Conservation (phyloP, 2,797 vertebrate genomes). For the Lagodon rhomboides region DNA sequence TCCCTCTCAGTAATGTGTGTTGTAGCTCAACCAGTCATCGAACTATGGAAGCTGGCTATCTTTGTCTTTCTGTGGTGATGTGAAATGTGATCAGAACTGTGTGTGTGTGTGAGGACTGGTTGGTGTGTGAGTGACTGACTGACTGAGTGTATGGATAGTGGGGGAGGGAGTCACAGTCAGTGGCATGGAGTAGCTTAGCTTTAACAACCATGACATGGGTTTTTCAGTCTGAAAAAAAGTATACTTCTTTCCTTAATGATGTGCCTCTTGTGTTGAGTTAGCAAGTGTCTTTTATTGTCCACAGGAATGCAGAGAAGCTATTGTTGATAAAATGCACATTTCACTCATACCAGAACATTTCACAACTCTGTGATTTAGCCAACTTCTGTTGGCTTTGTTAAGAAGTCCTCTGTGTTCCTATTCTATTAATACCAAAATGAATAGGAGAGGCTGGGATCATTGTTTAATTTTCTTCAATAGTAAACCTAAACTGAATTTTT, state of each 20-base stretch:
- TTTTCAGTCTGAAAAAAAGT: conserved; percentile 32
- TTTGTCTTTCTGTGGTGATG: conserved; percentile 82
- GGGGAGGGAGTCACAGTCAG: conserved; percentile 70
- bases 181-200: conserved; percentile 57
- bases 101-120: conserved; percentile 37
- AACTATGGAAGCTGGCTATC: conserved; percentile 79
- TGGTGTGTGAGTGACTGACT: conserved; percentile 40
- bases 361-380: conserved; percentile 33
- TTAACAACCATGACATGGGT: conserved; percentile 45
- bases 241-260: conserved; percentile 13
- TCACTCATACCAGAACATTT: conserved; percentile 45
- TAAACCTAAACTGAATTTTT: too few species aligned
- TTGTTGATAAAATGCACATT: conserved; percentile 52
- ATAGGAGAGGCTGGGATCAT: too few species aligned
- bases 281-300: background rate
- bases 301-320: conserved; percentile 27
- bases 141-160: conserved; percentile 63
- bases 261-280: background rate
- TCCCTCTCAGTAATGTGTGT: conserved; percentile 75
- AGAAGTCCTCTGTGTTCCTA: conserved; percentile 32
- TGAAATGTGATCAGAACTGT: conserved; percentile 83
- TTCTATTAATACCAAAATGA: background rate
- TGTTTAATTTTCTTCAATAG: too few species aligned
- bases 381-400: conserved; percentile 36
- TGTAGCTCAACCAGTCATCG: conserved; percentile 74